These are phyloP conservation scores for Drosophila setosimentum DNA, from an alignment of 2,888 invertebrate genomes.

Conservation along the genomic window DNA sequence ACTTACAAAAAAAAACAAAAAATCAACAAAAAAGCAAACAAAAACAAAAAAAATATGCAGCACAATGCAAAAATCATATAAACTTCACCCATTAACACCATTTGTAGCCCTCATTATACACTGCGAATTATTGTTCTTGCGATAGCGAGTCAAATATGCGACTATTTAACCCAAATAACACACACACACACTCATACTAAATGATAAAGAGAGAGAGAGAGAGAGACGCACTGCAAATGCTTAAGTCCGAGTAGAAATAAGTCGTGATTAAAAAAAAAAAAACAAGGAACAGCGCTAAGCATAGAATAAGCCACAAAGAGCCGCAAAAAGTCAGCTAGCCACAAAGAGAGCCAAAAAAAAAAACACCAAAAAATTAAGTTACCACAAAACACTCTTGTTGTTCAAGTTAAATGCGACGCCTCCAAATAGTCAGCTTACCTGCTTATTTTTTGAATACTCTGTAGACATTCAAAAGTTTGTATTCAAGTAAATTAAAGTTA, in stretches of 20 bases:
- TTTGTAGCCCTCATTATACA: constrained; percentile 47
- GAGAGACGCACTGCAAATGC: constrained; percentile 2
- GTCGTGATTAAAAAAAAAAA: constrained; percentile 6
- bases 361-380: not conserved
- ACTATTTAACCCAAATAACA: constrained; percentile 69
- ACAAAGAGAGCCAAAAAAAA: not conserved
- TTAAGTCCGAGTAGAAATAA: constrained; percentile 20
- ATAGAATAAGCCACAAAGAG: constrained; percentile 24
- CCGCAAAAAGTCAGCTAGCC: constrained; percentile 1
- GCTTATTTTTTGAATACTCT: constrained; percentile 4
- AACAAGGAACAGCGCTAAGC: constrained; percentile 7
- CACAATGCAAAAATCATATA: constrained; percentile 49
- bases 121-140: constrained; percentile 9
- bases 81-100: constrained; percentile 77
- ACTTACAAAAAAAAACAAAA: not conserved
- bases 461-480: not conserved
- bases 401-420: constrained; percentile 30
- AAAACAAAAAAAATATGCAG: constrained; percentile 24
- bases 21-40: no score
- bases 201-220: not conserved
- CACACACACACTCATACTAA: constrained; percentile 8
- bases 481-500: no score
- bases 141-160: constrained; percentile 24
- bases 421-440: constrained; percentile 46
- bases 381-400: constrained; percentile 1